Evolutionary conservation across 2,113 vertebrate species (phyloP).

Genomic region (Macroglossus sobrinus): DNA sequence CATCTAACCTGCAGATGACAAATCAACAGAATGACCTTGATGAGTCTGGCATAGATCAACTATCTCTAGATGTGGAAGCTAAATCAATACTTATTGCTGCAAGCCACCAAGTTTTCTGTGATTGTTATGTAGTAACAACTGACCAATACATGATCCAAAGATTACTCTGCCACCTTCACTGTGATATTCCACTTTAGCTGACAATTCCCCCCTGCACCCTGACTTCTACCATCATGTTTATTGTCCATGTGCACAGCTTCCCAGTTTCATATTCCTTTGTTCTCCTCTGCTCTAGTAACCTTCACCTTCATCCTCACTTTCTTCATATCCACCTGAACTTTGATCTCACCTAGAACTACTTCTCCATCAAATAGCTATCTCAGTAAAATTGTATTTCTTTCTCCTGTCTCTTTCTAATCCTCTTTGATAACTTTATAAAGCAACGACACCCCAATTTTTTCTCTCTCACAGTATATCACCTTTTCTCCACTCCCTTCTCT

Average conservation of each 20-base stretch:
- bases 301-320: not conserved
- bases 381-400: not conserved
- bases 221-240: not conserved
- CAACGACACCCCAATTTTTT: not conserved
- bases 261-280: not conserved
- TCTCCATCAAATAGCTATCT: not conserved
- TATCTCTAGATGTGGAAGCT: not conserved
- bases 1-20: not conserved
- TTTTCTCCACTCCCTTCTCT: not conserved
- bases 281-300: not conserved
- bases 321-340: not conserved
- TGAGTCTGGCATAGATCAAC: not conserved
- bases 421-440: not conserved
- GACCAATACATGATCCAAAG: not conserved
- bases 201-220: not conserved
- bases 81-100: not conserved
- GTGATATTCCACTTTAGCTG: not conserved
- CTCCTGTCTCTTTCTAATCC: not conserved
- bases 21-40: not conserved
- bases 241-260: not conserved
- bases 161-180: not conserved
- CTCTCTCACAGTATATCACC: fast-evolving
- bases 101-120: not conserved
- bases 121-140: not conserved
- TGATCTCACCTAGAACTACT: not conserved